These are phyloP conservation scores for Anabas testudineus DNA, from an alignment of 2,797 vertebrate species.

Conservation along the genomic window DNA sequence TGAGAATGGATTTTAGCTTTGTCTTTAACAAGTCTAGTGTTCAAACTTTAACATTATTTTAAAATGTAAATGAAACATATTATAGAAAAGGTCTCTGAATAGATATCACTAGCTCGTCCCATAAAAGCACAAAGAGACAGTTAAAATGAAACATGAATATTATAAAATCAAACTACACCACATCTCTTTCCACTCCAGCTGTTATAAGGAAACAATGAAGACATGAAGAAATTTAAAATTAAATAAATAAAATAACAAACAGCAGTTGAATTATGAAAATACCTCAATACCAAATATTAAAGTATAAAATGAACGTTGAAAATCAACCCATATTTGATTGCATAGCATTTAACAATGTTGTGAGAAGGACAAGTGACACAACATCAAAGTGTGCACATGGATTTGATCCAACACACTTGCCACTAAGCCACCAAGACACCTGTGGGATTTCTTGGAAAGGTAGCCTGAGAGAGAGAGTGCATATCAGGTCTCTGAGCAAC, in stretches of 20 bases:
- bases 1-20: not conserved
- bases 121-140: not conserved
- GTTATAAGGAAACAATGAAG: no score
- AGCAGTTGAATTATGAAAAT: not conserved
- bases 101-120: not conserved
- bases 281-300: not conserved
- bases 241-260: no score
- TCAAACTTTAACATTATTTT: not conserved
- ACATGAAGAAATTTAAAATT: not conserved
- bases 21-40: not conserved
- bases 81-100: not conserved
- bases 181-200: no score
- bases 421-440: constrained; percentile 8
- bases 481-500: not conserved
- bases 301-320: no score
- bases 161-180: not conserved
- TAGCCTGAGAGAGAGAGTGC: constrained; percentile 8
- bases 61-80: not conserved
- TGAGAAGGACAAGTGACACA: constrained; percentile 18
- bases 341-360: constrained; percentile 18
- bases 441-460: constrained; percentile 34
- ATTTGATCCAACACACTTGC: constrained; percentile 10
- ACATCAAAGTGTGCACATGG: constrained; percentile 9
- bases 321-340: not conserved
- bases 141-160: not conserved